Conservation (phyloP, 35 echinoderm and acorn worm species). For the Heliocidaris tuberculata region DNA sequence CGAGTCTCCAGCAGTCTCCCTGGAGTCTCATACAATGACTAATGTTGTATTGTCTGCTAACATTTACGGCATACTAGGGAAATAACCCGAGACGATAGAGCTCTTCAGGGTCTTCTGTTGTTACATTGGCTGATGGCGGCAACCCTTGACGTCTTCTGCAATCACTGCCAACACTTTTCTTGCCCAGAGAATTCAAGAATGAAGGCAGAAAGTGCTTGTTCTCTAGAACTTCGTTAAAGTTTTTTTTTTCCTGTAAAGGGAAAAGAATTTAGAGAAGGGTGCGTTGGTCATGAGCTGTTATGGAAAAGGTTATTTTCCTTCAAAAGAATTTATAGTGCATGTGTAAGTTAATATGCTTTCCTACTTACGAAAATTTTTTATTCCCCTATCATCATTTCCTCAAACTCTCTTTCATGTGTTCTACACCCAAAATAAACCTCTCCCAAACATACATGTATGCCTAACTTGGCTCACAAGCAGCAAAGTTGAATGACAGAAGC, state of each 20-base stretch:
- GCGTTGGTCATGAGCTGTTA: not conserved
- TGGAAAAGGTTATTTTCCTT: not conserved
- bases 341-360: no score
- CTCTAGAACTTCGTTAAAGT: not conserved
- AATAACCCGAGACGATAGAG: not conserved
- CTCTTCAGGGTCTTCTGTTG: not conserved
- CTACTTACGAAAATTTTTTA: no score
- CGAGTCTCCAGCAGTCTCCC: not conserved
- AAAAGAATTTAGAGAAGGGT: not conserved
- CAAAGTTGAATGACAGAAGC: no score
- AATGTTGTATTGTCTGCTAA: not conserved
- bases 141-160: constrained; percentile 8
- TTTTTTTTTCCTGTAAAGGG: not conserved
- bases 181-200: not conserved
- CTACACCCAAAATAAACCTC: no score
- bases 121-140: not conserved
- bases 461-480: no score
- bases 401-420: no score
- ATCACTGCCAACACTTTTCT: not conserved
- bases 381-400: no score
- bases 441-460: no score
- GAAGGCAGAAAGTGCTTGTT: not conserved
- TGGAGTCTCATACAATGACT: not conserved
- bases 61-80: not conserved
- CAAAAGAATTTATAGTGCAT: not conserved